Evolutionary conservation across 2,888 invertebrate species (phyloP), one percentile per base, ranked within the genome.

Genomic region (Microplitis deprimator): DNA sequence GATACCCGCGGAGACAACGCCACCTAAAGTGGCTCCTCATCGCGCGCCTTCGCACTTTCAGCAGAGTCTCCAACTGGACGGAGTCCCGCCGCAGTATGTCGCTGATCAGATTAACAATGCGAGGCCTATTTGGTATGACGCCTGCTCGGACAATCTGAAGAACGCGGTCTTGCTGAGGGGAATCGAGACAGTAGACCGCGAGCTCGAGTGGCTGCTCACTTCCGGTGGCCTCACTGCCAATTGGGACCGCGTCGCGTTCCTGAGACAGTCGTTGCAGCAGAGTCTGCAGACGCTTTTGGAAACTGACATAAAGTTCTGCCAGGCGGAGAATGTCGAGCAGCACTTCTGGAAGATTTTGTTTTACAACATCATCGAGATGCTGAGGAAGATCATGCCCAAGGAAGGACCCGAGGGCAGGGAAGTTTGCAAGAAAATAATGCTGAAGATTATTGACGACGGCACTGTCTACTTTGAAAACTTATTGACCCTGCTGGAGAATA

Each of bases 281-380:
- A 93, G 93, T 70, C 92, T 96, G 68, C 92, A 93, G 81, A 93
- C 91, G 81, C 91, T 96, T 8, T 90, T 96, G 10, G 91, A 94
- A 85, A 93, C 94, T 65, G 96, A 97, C 89, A 92, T 97, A 77
- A 96, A 96, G 89, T 96, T 96, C 88, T 96, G 96, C 83, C 95
- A 96, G 87, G 92, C 94, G 64, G 95, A 96, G 86, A 96, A 97
- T 87, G 93, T 97, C 7, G 98, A 98, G 86, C 95, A 96, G 85
- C 94, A 95, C 87, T 94, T 98, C 89, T 98, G 98, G 98, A 97
- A 97, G 90, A 93, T 96, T 79, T 92, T 96, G 4, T 98, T 95
- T 89, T 95, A 98, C 88, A 95, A 95, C 87, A 94, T 96, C 80
- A 96, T 97, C 81, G 97, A 97, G 90, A 92, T 94, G 82, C 91